Conservation (phyloP, 2,888 invertebrate genomes). For the Drosophila planitibia region DNA sequence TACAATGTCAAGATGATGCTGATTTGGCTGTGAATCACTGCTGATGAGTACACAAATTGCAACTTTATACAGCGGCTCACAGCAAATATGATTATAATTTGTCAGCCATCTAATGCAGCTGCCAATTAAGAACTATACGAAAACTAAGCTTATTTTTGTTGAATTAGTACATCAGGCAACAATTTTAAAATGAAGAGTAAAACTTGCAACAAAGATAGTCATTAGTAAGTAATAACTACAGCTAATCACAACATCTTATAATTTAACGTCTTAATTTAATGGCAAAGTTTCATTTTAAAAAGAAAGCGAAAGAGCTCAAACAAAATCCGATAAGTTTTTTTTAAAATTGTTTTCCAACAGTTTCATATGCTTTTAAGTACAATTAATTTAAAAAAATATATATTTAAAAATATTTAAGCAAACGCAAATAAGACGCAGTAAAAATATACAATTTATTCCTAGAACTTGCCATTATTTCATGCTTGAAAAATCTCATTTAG, state of each 20-base stretch:
- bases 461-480: not conserved
- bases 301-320: not conserved
- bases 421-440: not conserved
- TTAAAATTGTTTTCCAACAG: not conserved
- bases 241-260: not conserved
- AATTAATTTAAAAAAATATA: not conserved
- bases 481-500: not conserved
- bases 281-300: not conserved
- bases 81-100: not conserved
- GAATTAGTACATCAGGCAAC: not conserved
- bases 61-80: too few species aligned
- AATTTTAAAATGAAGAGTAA: not conserved
- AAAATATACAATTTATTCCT: not conserved
- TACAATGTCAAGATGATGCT: slow-evolving; percentile 53
- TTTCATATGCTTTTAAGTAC: not conserved
- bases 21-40: slow-evolving; percentile 15
- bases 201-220: not conserved
- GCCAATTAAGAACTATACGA: rapidly evolving
- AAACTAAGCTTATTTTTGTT: not conserved
- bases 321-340: not conserved
- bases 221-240: not conserved
- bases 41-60: not conserved
- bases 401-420: not conserved
- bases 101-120: not conserved
- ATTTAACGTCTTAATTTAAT: not conserved